Conservation (phyloP, 2,888 invertebrate genomes). For the Troides oblongomaculatus region DNA sequence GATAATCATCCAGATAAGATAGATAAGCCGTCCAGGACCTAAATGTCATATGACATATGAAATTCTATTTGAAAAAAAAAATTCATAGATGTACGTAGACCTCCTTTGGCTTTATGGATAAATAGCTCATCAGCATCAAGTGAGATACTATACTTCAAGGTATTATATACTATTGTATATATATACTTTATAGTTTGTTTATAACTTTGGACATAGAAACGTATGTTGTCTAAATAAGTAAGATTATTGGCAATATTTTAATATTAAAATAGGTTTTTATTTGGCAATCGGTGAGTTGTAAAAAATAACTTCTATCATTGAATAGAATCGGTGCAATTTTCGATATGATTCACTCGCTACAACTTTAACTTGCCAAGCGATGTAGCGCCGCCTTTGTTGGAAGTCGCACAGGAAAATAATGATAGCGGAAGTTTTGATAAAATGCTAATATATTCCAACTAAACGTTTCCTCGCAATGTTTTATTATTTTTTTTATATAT, state of each 20-base stretch:
- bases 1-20: no score
- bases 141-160: no score
- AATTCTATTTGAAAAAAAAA: no score
- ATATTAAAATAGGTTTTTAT: constrained; percentile 9
- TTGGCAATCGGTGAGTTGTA: constrained; percentile 17
- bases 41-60: no score
- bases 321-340: constrained; percentile 11
- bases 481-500: constrained; percentile 2
- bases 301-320: constrained; percentile 26
- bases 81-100: no score
- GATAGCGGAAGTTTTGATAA: constrained; percentile 20
- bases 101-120: no score
- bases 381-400: constrained; percentile 16
- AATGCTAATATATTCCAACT: constrained; percentile 23
- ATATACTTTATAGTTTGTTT: no score
- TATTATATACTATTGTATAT: no score
- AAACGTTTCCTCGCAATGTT: constrained; percentile 2
- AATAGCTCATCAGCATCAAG: no score
- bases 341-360: constrained; percentile 23
- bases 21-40: no score
- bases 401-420: constrained; percentile 25
- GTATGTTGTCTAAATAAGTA: neutral
- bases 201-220: no score
- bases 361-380: constrained; percentile 23
- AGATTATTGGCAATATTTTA: constrained; percentile 25